phyloP scores from a whole-genome alignment of 2,888 invertebrate genomes.

The Molorchus minor region DNA sequence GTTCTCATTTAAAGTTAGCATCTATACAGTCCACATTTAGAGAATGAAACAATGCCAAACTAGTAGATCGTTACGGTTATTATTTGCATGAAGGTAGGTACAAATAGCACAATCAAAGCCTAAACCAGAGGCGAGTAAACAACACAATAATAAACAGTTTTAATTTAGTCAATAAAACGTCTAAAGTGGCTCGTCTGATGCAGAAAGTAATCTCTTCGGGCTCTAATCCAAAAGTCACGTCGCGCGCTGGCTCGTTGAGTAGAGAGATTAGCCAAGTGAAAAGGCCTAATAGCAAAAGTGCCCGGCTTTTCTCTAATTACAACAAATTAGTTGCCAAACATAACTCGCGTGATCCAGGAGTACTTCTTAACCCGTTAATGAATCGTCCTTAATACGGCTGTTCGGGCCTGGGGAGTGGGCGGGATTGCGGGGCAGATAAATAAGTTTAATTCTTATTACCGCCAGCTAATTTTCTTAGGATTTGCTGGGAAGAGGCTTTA shows the following conservation, averaged over 20 bases:
- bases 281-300: slow-evolving; percentile 43
- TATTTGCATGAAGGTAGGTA: too few species aligned
- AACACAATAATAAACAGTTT: slow-evolving; percentile 16
- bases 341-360: slow-evolving; percentile 43
- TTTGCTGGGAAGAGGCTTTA: not conserved
- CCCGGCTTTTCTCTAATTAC: slow-evolving; percentile 47
- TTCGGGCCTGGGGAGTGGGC: slow-evolving; percentile 21
- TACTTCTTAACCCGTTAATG: slow-evolving; percentile 40
- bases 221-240: slow-evolving; percentile 47
- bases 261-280: slow-evolving; percentile 45
- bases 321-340: slow-evolving; percentile 46
- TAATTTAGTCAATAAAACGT: slow-evolving; percentile 23
- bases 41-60: too few species aligned
- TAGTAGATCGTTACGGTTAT: too few species aligned
- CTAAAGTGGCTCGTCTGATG: slow-evolving; percentile 21
- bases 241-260: slow-evolving; percentile 47
- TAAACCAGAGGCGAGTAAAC: slow-evolving; percentile 2
- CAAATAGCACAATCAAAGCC: slow-evolving; percentile 1
- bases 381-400: slow-evolving; percentile 35
- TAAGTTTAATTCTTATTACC: slow-evolving; percentile 26
- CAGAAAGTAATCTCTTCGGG: slow-evolving; percentile 20
- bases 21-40: too few species aligned
- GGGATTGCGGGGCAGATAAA: slow-evolving; percentile 17
- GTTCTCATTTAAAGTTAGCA: too few species aligned
- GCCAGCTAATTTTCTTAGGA: slow-evolving; percentile 4